These are phyloP conservation scores for Athene noctua DNA, from an alignment of 2,113 vertebrate genomes.

Conservation along the genomic window DNA sequence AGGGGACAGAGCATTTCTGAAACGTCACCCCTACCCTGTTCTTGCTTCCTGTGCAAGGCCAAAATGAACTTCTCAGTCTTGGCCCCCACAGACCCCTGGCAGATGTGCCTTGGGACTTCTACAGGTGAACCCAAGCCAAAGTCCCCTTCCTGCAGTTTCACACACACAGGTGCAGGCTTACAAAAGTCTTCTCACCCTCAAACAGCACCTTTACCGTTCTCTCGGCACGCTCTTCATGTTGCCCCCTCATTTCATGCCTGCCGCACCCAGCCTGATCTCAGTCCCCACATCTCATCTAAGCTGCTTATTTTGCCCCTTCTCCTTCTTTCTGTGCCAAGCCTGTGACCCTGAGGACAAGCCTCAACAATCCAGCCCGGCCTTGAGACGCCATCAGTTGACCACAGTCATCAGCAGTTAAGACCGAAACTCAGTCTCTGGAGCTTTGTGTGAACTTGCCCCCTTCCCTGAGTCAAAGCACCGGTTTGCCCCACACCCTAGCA, in stretches of 20 bases:
- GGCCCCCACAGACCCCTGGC: neutral
- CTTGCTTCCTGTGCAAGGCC: neutral
- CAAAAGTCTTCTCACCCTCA: neutral
- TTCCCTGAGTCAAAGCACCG: neutral
- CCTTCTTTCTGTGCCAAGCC: neutral
- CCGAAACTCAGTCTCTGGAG: constrained; percentile 38
- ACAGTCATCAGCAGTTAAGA: constrained; percentile 24
- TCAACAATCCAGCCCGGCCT: neutral
- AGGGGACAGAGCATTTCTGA: neutral
- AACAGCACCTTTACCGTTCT: neutral
- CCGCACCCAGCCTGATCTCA: neutral
- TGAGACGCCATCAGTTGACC: constrained; percentile 39
- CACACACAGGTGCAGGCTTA: neutral
- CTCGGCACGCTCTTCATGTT: rapidly evolving
- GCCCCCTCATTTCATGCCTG: neutral
- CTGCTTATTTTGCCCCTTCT: neutral
- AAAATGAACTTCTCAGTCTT: neutral
- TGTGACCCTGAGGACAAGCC: constrained; percentile 36
- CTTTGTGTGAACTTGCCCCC: constrained; percentile 39
- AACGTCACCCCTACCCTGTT: neutral
- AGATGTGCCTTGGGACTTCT: neutral
- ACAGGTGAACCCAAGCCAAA: neutral
- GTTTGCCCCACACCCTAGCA: neutral
- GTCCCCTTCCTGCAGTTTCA: neutral
- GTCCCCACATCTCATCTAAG: neutral